phyloP scores from a whole-genome alignment of 53 echinoderm and acorn worm genomes.

The Pentamera pediparva region DNA sequence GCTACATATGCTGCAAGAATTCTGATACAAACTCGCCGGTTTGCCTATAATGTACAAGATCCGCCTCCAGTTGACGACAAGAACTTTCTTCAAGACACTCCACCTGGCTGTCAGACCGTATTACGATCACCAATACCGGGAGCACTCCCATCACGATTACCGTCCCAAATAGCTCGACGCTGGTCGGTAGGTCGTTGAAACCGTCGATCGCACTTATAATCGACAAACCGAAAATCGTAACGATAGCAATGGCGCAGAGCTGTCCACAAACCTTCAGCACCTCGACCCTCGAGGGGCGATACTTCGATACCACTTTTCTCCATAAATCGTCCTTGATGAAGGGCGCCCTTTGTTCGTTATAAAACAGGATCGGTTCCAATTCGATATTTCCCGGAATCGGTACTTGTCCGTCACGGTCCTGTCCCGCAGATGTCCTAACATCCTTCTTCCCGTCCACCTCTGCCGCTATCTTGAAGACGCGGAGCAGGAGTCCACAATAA shows the following conservation, averaged over 20 bases:
- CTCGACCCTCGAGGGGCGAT: constrained; percentile 57
- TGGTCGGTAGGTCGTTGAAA: constrained; percentile 61
- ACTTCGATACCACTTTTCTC: constrained; percentile 51
- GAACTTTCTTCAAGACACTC: constrained; percentile 58
- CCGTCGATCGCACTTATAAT: constrained; percentile 63
- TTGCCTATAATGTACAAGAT: constrained; percentile 41
- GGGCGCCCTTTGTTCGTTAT: constrained; percentile 45
- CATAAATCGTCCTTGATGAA: constrained; percentile 57
- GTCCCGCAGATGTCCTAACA: too few relatives aligned
- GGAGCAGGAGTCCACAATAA: constrained; percentile 59
- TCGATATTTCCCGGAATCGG: too few relatives aligned
- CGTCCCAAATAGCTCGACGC: constrained; percentile 65
- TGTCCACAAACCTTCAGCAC: constrained; percentile 40
- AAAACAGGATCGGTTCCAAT: background rate
- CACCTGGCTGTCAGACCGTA: constrained; percentile 62
- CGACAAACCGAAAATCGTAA: constrained; percentile 64
- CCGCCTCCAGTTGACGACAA: constrained; percentile 46
- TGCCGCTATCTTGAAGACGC: constrained; percentile 48
- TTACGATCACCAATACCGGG: constrained; percentile 46
- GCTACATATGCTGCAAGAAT: constrained; percentile 13
- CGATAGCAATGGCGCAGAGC: constrained; percentile 44
- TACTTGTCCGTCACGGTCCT: too few relatives aligned
- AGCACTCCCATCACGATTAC: constrained; percentile 66
- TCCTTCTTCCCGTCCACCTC: constrained; percentile 39
- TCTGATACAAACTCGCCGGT: background rate